Evolutionary conservation across 1,140 invertebrate genomes (phyloP).

Genomic region (Drusus annulatus): DNA sequence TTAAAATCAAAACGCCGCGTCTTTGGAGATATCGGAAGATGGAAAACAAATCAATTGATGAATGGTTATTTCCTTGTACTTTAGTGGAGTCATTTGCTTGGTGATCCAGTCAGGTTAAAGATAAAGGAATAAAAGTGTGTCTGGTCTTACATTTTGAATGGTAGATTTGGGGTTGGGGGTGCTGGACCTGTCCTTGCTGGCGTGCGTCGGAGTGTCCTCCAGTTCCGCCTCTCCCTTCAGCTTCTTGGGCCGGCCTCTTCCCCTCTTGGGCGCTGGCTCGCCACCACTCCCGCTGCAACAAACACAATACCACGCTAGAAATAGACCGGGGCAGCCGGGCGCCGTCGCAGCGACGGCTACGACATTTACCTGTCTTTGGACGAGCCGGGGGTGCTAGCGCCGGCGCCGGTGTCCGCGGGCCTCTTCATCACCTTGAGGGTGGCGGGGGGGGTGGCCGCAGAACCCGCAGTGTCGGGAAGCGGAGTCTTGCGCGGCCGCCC

Average conservation of each 20-base stretch:
- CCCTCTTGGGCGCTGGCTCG: constrained; percentile 32
- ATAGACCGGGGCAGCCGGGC: too few species aligned
- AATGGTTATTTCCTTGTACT: too few species aligned
- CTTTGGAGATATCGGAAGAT: too few species aligned
- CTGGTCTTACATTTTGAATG: constrained; percentile 15
- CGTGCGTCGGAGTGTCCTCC: neutral
- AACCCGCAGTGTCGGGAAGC: neutral
- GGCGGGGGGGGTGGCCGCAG: neutral
- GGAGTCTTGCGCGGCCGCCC: constrained; percentile 64
- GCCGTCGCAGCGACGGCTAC: too few species aligned
- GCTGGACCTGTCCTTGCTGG: neutral
- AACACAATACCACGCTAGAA: too few species aligned
- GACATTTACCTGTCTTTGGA: neutral
- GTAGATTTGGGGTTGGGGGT: constrained; percentile 27
- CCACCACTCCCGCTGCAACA: neutral
- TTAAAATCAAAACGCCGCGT: too few species aligned
- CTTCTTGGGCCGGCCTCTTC: constrained; percentile 42
- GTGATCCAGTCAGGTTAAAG: too few species aligned
- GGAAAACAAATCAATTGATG: too few species aligned
- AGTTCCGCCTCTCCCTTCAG: neutral
- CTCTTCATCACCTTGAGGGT: neutral
- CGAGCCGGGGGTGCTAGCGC: neutral
- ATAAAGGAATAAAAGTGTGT: neutral
- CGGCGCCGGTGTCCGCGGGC: neutral
- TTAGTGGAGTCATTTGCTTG: too few species aligned